Conservation (phyloP, 1,140 invertebrate species). For the Aleiodes sp. region DNA sequence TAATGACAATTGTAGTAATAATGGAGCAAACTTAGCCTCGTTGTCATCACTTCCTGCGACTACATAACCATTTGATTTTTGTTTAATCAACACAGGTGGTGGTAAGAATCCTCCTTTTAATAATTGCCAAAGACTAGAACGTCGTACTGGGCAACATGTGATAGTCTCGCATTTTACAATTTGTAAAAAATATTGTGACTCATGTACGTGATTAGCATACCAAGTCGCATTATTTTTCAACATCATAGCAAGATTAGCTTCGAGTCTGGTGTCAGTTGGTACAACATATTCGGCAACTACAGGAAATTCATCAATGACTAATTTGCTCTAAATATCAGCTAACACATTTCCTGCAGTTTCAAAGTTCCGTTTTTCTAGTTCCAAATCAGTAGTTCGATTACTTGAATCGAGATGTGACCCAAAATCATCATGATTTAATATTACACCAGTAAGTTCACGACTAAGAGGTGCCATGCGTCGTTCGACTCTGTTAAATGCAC, state of each 20-base stretch:
- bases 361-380: neutral
- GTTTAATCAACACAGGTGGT: too few species aligned
- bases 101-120: too few species aligned
- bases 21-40: too few species aligned
- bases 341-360: neutral
- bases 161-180: neutral
- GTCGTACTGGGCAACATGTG: neutral
- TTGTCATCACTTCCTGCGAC: too few species aligned
- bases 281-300: conserved; percentile 1
- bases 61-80: too few species aligned
- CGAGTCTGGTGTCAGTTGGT: neutral
- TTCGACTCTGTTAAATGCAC: neutral
- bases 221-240: neutral
- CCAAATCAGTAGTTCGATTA: neutral
- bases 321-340: neutral
- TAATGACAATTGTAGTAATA: too few species aligned
- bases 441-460: conserved; percentile 3
- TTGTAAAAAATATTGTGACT: conserved; percentile 7
- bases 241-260: too few species aligned
- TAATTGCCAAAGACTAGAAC: too few species aligned
- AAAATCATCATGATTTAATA: neutral
- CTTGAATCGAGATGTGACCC: neutral
- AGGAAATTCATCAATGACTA: conserved; percentile 13
- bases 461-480: neutral
- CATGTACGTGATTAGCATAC: neutral